Base-by-base conservation (phyloP, 2,888 invertebrate species). In the Coenonympha arcania region DNA sequence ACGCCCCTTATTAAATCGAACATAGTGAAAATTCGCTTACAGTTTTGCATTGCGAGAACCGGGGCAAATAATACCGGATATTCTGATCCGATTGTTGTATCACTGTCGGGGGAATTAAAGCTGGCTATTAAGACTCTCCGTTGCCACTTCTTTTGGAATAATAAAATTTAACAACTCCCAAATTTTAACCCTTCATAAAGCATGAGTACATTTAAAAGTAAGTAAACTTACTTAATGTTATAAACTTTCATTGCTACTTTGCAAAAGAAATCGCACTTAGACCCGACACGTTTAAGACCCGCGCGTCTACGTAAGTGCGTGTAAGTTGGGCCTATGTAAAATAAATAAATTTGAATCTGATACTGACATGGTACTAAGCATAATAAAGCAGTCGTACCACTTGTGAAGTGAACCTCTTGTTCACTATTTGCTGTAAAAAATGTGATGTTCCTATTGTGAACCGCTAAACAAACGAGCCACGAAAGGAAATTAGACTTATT, bases 121-220 rank as follows among this genome's bases (percentile, higher is more conserved):
- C 48, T 51, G 41, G 31, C 47, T 60, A 56, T n/a, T n/a, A 64
- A 64, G 61, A 62, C 55, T 33, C 26, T 37, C 20, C 16, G 39
- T 41, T 62, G 57, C 58, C 59, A 43, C 58, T 63, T 58, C 63
- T 64, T 60, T 60, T 59, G 57, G 64, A 53, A 63, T 62, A 65
- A 69, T 76, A 74, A 73, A 75, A 68, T 75, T 73, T 73, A 68
- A 75, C 73, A 72, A 69, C 72, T 66, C 63, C 60, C 62, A 60
- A 62, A 67, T 64, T 62, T 60, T 54, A 57, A 54, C 51, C 61
- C 61, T 59, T n/a, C 60, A 54, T 45, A 52, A 44, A 60, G 52
- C 54, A 59, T 60, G 57, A 60, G 56, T 56, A 65, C 62, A 66
- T 67, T 67, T 67, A n/a, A n/a, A n/a, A n/a, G n/a, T 64, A 66